phyloP scores from a whole-genome alignment of 30 jellyfish, hydroid and myxozoan species.

The Turritopsis rubra region DNA sequence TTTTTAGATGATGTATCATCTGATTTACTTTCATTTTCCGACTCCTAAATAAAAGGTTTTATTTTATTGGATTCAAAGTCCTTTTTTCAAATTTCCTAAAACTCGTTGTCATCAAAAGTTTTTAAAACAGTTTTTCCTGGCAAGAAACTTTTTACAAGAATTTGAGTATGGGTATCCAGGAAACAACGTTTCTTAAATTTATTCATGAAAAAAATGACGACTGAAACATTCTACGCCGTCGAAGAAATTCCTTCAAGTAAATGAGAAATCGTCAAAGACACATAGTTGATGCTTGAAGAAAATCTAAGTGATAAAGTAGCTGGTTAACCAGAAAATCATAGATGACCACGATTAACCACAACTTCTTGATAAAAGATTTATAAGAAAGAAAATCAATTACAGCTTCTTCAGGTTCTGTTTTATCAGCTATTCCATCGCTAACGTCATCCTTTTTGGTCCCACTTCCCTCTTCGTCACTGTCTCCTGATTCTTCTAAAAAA shows the following conservation, averaged over 20 bases:
- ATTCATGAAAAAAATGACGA: no score
- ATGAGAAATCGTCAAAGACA: no score
- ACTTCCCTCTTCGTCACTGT: not conserved
- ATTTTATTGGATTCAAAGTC: not conserved
- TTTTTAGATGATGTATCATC: not conserved
- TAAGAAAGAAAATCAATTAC: not conserved
- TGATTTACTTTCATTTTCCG: not conserved
- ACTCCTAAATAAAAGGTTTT: not conserved
- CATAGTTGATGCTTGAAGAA: no score
- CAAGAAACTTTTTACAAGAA: no score
- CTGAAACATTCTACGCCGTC: no score
- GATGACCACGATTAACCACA: no score
- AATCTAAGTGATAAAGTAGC: no score
- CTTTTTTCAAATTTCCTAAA: not conserved
- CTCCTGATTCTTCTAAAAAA: constrained; percentile 3
- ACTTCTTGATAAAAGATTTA: not conserved
- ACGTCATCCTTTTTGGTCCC: constrained; percentile 13
- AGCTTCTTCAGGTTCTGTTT: constrained; percentile 3
- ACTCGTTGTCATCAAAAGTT: not conserved
- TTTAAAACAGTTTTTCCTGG: no score
- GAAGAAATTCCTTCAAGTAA: no score
- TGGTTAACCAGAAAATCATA: no score
- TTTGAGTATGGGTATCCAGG: no score
- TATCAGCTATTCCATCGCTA: not conserved
- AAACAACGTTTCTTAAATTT: no score